Evolutionary conservation across 2,888 invertebrate genomes (phyloP).

Genomic region (Macrophya alboannulata): DNA sequence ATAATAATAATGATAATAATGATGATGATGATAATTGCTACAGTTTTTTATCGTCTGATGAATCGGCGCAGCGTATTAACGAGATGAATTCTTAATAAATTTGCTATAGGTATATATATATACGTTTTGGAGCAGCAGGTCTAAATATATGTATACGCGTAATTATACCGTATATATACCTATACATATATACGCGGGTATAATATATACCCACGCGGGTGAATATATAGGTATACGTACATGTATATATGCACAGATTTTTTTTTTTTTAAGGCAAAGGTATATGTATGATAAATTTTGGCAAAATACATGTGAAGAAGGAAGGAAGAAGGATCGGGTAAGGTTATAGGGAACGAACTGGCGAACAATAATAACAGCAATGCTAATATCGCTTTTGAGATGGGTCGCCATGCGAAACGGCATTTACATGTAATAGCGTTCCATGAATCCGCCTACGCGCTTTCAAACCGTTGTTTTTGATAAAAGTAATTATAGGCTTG

Average conservation of each 20-base stretch:
- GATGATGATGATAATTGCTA: not conserved
- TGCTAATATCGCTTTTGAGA: slow-evolving; percentile 72
- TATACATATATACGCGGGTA: not conserved
- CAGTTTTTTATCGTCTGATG: not conserved
- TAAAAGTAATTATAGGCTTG: slow-evolving; percentile 75
- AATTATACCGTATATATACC: not conserved
- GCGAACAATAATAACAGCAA: slow-evolving; percentile 35
- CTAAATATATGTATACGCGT: not conserved
- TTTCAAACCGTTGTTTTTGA: slow-evolving; percentile 71
- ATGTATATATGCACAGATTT: no score
- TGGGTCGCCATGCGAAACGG: slow-evolving; percentile 74
- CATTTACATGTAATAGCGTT: slow-evolving; percentile 78
- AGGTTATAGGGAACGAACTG: not conserved
- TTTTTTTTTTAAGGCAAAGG: not conserved
- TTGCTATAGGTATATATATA: not conserved
- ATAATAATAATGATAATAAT: not conserved
- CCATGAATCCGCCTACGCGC: slow-evolving; percentile 76
- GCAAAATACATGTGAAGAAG: not conserved
- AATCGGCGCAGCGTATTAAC: not conserved
- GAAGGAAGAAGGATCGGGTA: not conserved
- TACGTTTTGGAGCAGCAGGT: not conserved
- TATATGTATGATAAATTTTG: not conserved
- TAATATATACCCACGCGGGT: not conserved
- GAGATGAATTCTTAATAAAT: not conserved
- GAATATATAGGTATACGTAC: not conserved